Evolutionary conservation across 2,113 vertebrate genomes (phyloP).

Genomic region (Drymodes brunneopygia): DNA sequence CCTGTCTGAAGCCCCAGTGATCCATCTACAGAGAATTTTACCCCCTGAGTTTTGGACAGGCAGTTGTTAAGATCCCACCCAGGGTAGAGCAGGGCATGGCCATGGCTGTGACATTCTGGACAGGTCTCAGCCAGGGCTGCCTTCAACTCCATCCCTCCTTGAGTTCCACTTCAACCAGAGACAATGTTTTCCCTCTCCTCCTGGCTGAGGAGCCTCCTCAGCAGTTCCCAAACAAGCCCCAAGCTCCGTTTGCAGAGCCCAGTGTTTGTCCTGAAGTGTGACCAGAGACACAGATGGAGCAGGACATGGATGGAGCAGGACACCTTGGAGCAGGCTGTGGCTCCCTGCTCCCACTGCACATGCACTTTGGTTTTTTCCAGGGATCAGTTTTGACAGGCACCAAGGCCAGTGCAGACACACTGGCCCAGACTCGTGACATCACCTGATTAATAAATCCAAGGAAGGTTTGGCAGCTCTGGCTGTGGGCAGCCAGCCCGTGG

Average conservation of each 20-base stretch:
- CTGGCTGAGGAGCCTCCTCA: background rate
- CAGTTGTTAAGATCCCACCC: background rate
- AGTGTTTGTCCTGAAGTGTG: rapidly evolving
- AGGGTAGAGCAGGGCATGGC: background rate
- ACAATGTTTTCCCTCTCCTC: background rate
- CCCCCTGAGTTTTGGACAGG: background rate
- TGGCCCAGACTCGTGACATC: slow-evolving; percentile 4
- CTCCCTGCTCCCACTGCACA: background rate
- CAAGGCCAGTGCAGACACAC: background rate
- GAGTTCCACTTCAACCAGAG: background rate
- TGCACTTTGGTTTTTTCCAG: background rate
- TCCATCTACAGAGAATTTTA: background rate
- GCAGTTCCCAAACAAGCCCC: background rate
- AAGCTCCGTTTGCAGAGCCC: background rate
- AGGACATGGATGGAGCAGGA: too few relatives aligned
- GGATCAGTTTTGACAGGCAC: background rate
- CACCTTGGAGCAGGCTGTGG: background rate
- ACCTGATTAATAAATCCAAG: slow-evolving; percentile 27
- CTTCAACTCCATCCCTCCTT: background rate
- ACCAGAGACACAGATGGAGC: rapidly evolving
- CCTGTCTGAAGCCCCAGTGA: background rate
- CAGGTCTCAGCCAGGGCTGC: background rate
- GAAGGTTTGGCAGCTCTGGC: background rate
- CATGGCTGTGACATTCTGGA: background rate
- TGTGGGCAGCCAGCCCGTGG: background rate